Conservation (phyloP, 2,888 invertebrate species). For the Lepidochrysops patricia region DNA sequence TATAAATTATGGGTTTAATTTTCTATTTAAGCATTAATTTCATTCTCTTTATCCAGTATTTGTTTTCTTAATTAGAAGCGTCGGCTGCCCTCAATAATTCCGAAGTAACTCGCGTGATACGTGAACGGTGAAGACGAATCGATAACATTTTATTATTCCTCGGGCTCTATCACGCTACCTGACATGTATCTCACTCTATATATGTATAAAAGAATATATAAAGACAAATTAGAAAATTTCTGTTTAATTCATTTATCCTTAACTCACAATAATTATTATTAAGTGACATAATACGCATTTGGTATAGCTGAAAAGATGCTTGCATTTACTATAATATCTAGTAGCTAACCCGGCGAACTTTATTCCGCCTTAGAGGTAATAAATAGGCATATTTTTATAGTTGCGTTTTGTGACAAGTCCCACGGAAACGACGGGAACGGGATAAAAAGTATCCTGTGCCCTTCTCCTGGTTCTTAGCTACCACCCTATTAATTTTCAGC, state of each 20-base stretch:
- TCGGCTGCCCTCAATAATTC: neutral
- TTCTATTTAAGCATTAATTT: neutral
- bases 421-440: no score
- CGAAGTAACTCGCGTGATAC: neutral
- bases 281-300: no score
- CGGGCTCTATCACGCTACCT: neutral
- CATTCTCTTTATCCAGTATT: constrained; percentile 1
- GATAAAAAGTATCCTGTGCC: no score
- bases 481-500: no score
- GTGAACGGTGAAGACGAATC: neutral
- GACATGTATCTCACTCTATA: neutral
- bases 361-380: no score
- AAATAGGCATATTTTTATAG: no score
- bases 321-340: no score
- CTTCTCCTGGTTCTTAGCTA: no score
- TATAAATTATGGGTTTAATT: neutral
- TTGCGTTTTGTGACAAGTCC: no score
- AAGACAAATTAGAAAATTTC: neutral
- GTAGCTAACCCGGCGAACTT: no score
- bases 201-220: neutral
- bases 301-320: no score
- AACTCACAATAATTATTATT: neutral
- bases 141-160: constrained; percentile 5
- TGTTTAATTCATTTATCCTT: neutral
- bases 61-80: neutral